Conservation (phyloP, 2,888 invertebrate genomes). For the Pristionchus exspectatus region DNA sequence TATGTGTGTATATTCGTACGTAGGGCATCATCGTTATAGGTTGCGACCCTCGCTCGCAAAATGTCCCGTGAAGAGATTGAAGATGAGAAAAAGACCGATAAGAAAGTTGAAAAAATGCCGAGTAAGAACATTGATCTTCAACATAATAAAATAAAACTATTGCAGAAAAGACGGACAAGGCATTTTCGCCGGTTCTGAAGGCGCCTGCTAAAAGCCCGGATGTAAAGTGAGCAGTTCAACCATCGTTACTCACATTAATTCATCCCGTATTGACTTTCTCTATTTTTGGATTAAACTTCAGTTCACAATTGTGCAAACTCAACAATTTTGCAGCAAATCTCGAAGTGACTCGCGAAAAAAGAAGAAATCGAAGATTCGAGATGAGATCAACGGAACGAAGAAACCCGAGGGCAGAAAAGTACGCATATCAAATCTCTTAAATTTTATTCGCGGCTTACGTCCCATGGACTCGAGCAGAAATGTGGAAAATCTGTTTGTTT, state of each 20-base stretch:
- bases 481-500: neutral
- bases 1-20: too few species aligned
- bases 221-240: neutral
- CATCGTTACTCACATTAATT: too few species aligned
- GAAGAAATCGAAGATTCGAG: neutral
- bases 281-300: too few species aligned
- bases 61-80: constrained; percentile 27
- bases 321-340: neutral
- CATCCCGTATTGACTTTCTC: too few species aligned
- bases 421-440: neutral
- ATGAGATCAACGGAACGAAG: neutral
- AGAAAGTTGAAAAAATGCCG: neutral
- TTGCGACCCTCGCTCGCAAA: neutral
- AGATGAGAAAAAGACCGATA: neutral
- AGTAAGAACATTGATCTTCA: neutral
- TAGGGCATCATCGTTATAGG: neutral
- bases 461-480: too few species aligned
- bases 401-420: neutral
- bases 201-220: neutral
- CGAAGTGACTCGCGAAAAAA: neutral
- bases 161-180: neutral
- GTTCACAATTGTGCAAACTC: too few species aligned
- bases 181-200: constrained; percentile 4
- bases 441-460: too few species aligned
- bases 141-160: neutral